Evolutionary conservation across 2,113 vertebrate species (phyloP).

Genomic region (Lepidothrix coronata): DNA sequence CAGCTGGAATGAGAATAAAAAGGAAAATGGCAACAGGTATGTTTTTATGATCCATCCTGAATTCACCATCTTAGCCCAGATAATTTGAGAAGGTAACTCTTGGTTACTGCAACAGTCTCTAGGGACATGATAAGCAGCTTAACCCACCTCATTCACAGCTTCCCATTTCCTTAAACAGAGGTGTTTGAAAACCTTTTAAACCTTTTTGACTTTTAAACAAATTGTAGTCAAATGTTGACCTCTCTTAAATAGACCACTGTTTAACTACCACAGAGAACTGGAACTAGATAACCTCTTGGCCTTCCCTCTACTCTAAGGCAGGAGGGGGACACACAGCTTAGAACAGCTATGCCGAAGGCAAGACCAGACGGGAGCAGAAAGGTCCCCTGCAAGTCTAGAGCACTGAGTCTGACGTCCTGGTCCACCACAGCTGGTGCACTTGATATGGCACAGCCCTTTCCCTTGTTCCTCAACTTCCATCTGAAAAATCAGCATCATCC

Average conservation of each 20-base stretch:
- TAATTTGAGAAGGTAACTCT: not conserved
- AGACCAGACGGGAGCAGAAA: not conserved
- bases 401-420: rapidly evolving
- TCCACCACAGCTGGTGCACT: not conserved
- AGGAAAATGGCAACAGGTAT: not conserved
- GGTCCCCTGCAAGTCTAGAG: not conserved
- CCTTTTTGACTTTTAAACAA: not conserved
- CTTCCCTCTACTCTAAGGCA: not conserved
- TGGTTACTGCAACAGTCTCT: not conserved
- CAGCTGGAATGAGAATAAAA: not conserved
- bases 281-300: not conserved
- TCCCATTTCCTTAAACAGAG: not conserved
- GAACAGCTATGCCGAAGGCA: not conserved
- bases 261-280: not conserved
- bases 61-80: not conserved
- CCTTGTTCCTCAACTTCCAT: not conserved
- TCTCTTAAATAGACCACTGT: not conserved
- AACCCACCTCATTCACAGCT: not conserved
- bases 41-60: not conserved
- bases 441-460: not conserved
- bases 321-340: not conserved
- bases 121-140: not conserved
- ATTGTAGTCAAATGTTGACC: not conserved
- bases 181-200: not conserved
- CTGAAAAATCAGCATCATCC: not conserved